These are phyloP conservation scores for Muscicapa comitata DNA, from an alignment of 2,797 vertebrate genomes.

Conservation along the genomic window DNA sequence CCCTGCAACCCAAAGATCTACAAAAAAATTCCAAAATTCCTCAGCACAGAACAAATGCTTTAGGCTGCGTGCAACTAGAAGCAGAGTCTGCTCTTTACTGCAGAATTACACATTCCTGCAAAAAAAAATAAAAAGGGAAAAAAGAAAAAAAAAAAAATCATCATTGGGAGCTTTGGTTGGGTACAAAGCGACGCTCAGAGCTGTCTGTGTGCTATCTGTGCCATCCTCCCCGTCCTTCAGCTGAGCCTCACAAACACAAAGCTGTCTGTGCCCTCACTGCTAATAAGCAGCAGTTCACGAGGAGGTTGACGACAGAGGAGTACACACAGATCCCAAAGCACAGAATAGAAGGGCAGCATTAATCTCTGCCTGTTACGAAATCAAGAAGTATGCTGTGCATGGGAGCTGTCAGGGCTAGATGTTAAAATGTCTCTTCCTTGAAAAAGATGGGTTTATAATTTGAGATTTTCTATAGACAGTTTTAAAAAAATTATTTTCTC, in stretches of 20 bases:
- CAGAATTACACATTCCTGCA: neutral
- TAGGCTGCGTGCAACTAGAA: neutral
- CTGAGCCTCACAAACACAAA: slow-evolving; percentile 41
- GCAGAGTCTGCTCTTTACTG: neutral
- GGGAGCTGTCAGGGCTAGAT: neutral
- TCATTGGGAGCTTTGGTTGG: neutral
- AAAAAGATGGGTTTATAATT: neutral
- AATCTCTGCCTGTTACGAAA: slow-evolving; percentile 42
- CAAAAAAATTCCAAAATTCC: neutral
- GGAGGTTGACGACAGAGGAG: slow-evolving; percentile 45
- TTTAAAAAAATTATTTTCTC: neutral
- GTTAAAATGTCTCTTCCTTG: neutral
- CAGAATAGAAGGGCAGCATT: slow-evolving; percentile 53
- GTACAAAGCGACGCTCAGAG: slow-evolving; percentile 52
- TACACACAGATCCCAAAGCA: slow-evolving; percentile 51
- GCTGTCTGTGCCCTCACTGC: slow-evolving; percentile 38
- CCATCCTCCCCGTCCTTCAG: slow-evolving; percentile 30
- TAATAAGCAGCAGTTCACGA: slow-evolving; percentile 31
- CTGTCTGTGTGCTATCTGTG: neutral
- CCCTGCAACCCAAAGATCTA: neutral
- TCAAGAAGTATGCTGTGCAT: neutral
- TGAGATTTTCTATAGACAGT: neutral
- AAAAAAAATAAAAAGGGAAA: too few species aligned
- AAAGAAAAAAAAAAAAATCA: neutral
- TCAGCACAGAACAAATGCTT: neutral